Conservation (phyloP, 2,113 vertebrate genomes). For the Rhodinocichla rosea region DNA sequence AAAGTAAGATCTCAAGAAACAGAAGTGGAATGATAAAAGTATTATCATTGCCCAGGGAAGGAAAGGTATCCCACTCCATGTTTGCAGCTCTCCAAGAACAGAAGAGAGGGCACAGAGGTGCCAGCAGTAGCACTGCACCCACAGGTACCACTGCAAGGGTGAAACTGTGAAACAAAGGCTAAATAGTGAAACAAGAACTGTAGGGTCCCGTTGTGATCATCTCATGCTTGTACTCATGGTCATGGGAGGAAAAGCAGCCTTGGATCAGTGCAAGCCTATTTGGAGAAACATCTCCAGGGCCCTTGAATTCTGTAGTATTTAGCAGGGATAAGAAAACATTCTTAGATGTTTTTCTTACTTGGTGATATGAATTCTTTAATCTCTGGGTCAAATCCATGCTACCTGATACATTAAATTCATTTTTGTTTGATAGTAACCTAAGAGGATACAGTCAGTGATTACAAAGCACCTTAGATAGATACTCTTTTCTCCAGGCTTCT, state of each 20-base stretch:
- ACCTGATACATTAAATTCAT: neutral
- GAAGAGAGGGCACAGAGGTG: neutral
- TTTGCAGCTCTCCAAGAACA: neutral
- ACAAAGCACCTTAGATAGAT: neutral
- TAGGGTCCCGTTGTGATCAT: neutral
- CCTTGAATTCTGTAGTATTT: neutral
- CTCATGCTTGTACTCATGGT: neutral
- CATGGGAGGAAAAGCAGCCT: neutral
- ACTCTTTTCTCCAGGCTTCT: no score
- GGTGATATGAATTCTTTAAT: neutral
- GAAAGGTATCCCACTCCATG: neutral
- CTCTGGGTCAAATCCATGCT: neutral
- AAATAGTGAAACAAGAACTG: neutral
- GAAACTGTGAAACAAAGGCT: neutral
- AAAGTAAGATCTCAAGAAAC: neutral
- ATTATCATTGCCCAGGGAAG: neutral
- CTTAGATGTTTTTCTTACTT: neutral
- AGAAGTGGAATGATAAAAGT: neutral
- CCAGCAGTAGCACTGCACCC: neutral
- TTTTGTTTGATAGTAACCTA: neutral
- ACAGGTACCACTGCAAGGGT: neutral
- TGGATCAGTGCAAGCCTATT: neutral
- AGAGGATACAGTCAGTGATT: neutral
- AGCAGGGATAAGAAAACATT: neutral
- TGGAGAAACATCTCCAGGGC: neutral